These are phyloP conservation scores for Macquaria australasica DNA, from an alignment of 2,113 vertebrate species.

Conservation along the genomic window DNA sequence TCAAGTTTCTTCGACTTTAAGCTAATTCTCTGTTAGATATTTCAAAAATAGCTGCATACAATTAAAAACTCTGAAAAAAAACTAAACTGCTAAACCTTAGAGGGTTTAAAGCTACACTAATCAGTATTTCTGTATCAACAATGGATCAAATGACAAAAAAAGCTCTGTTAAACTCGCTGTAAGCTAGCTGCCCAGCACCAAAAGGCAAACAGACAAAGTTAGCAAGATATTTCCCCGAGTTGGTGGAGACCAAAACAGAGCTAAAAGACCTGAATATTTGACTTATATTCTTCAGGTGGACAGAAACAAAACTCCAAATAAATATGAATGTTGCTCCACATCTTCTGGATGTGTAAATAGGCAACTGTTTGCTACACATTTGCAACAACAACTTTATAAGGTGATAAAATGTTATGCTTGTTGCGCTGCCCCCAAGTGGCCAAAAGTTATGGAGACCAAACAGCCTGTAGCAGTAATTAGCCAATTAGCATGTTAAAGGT, in stretches of 20 bases:
- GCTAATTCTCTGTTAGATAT: background rate
- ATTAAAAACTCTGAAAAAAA: no score
- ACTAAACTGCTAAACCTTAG: no score
- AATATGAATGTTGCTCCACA: background rate
- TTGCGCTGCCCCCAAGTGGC: background rate
- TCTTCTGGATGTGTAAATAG: background rate
- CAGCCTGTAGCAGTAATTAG: background rate
- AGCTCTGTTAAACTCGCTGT: no score
- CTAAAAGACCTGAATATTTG: background rate
- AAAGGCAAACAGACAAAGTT: background rate
- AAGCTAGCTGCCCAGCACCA: background rate
- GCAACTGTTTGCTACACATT: background rate
- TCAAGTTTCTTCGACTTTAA: background rate
- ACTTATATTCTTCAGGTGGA: background rate
- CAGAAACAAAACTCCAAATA: background rate
- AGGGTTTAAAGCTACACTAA: background rate
- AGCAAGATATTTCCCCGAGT: no score
- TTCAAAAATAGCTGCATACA: background rate
- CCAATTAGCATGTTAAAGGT: background rate
- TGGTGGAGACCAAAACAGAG: background rate
- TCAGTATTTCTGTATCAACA: background rate
- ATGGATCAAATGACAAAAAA: background rate
- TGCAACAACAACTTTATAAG: background rate
- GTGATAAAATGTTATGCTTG: background rate
- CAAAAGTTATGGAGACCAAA: background rate